These are phyloP conservation scores for Venustoraphidia nigricollis DNA, from an alignment of 2,888 invertebrate species.

Conservation along the genomic window DNA sequence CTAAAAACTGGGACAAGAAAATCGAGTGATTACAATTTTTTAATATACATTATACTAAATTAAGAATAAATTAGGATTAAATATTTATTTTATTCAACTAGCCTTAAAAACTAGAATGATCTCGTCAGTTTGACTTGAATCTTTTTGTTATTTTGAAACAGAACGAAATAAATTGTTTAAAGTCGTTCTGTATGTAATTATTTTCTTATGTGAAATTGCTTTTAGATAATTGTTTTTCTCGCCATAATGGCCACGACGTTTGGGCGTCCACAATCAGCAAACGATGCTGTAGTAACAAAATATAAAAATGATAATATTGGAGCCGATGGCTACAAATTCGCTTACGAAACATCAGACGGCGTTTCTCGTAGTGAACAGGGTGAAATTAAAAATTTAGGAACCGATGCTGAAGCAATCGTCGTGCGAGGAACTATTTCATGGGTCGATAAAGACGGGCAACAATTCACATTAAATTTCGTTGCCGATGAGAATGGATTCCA, in stretches of 20 bases:
- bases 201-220: constrained; percentile 3
- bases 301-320: constrained; percentile 21
- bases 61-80: too few relatives aligned
- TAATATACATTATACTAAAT: too few relatives aligned
- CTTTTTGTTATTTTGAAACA: too few relatives aligned
- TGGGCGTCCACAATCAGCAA: constrained; percentile 15
- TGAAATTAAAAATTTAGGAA: constrained; percentile 32
- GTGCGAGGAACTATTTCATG: constrained; percentile 35
- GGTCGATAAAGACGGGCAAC: constrained; percentile 37
- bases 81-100: too few relatives aligned
- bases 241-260: constrained; percentile 18
- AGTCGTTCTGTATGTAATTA: too few relatives aligned
- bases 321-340: constrained; percentile 19
- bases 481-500: constrained; percentile 30
- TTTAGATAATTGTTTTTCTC: constrained; percentile 17
- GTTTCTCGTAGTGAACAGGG: constrained; percentile 34
- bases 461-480: constrained; percentile 23
- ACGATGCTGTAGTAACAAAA: constrained; percentile 18
- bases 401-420: constrained; percentile 34
- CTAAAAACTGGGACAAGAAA: too few relatives aligned
- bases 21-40: too few relatives aligned
- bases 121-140: too few relatives aligned
- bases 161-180: too few relatives aligned
- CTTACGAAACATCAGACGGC: constrained; percentile 26
- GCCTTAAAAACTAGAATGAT: neutral